Evolutionary conservation across 2,797 vertebrate genomes (phyloP).

Genomic region (Cirrhinus mrigala): DNA sequence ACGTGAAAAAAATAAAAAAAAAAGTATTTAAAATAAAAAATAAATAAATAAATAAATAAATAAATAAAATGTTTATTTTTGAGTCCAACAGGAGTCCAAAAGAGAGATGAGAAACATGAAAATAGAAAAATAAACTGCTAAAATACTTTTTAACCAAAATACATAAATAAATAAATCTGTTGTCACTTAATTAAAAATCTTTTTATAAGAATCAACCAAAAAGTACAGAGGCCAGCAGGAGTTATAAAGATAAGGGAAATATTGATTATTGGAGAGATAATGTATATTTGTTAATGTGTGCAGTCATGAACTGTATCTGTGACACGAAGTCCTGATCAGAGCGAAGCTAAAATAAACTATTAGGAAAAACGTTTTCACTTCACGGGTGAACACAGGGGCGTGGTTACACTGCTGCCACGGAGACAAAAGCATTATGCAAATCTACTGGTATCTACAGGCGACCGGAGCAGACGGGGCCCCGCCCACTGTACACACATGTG

Average conservation of each 20-base stretch:
- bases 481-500: conserved; percentile 2
- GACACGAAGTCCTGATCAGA: not conserved
- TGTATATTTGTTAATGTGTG: not conserved
- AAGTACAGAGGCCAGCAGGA: not conserved
- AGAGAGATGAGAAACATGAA: too few relatives aligned
- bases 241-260: not conserved
- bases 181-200: too few relatives aligned
- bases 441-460: not conserved
- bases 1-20: too few relatives aligned
- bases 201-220: too few relatives aligned
- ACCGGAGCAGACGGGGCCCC: not conserved
- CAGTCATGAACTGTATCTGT: not conserved
- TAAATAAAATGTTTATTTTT: too few relatives aligned
- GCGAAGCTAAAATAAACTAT: not conserved
- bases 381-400: not conserved
- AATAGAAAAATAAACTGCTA: too few relatives aligned
- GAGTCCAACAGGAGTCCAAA: too few relatives aligned
- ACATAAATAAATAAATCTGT: too few relatives aligned
- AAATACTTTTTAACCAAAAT: too few relatives aligned
- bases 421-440: conserved; percentile 34
- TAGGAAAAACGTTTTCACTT: not conserved
- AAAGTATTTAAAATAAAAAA: too few relatives aligned
- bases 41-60: too few relatives aligned
- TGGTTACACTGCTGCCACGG: conserved; percentile 17
- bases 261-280: not conserved